Base-by-base conservation (phyloP, 1,140 invertebrate genomes). In the Drosophila insularis region DNA sequence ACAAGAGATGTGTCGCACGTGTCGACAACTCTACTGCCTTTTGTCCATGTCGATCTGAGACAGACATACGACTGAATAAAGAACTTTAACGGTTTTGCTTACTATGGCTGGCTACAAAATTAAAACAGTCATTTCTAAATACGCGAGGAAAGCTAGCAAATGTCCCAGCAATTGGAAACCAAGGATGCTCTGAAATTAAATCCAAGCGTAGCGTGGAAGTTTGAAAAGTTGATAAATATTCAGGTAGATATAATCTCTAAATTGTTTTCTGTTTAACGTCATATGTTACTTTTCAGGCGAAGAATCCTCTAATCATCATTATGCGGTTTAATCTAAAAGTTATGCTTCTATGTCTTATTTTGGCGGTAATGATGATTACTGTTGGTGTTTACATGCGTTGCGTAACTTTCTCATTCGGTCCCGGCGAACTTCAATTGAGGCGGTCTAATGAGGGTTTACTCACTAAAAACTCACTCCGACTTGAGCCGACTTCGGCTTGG, bases 321-420 rank as follows among this genome's bases (percentile, higher is more conserved):
- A 93, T 94, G 93, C 92, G 94, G 43, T 80, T 94, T 10, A 94
- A 94, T 82, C 81, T 94, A 35, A 94, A 94, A 91, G 90, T 93
- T 23, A 90, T 93, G 11, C 74, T 94, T 46, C 71, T 94, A 55
- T 84, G 93, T 65, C 81, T 94, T 21, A 92, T 92, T 50, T 74
- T 92, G 40, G 85, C 92, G 3, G 92, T 93, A 2, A 86, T 93
- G 58, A 72, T 89, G 13, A 92, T 93, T 21, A 93, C 93, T 17
- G 63, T 94, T 32, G 92, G 93, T 11, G 86, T 94, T n/a, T 94
- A 93, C 92, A 93, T 92, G 64, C 91, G 93, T 58, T 94, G 94
- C 86, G 92, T 93, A 5, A 92, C 93, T 43, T 87, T 90, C 37
- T 78, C 78, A 39, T 92, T 91, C 78, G 79, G 81, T 11, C 85